These are phyloP conservation scores for Lethocerus indicus DNA, from an alignment of 1,140 invertebrate species.

Conservation along the genomic window DNA sequence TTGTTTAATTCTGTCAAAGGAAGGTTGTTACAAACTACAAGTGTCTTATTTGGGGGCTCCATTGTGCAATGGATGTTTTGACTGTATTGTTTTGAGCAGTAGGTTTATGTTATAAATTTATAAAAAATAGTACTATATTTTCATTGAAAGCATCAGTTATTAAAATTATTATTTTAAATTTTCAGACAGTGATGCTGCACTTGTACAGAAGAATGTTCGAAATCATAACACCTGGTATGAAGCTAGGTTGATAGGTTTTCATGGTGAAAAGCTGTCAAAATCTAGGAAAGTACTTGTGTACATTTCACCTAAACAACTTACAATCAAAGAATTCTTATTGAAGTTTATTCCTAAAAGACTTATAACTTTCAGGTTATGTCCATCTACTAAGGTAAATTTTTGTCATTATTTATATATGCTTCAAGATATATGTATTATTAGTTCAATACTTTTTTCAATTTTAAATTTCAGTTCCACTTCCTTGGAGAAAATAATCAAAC, in stretches of 20 bases:
- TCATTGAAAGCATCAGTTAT: background rate
- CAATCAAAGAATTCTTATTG: slow-evolving; percentile 80
- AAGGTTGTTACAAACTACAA: slow-evolving; percentile 66
- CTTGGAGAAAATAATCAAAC: slow-evolving; percentile 26
- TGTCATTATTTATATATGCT: background rate
- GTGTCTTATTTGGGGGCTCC: slow-evolving; percentile 59
- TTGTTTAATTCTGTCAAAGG: slow-evolving; percentile 44
- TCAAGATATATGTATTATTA: background rate
- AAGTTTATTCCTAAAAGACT: slow-evolving; percentile 84
- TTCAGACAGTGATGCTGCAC: slow-evolving; percentile 57
- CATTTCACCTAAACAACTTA: slow-evolving; percentile 73
- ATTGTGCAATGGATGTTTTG: slow-evolving; percentile 79
- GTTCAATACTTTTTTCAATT: background rate
- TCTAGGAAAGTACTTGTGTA: slow-evolving; percentile 77
- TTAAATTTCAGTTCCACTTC: slow-evolving; percentile 39
- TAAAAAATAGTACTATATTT: background rate
- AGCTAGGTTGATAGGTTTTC: slow-evolving; percentile 57
- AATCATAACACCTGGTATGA: slow-evolving; percentile 75
- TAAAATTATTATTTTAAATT: slow-evolving; percentile 13
- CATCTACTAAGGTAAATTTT: slow-evolving; percentile 61
- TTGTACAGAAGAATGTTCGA: slow-evolving; percentile 76
- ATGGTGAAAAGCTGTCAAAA: slow-evolving; percentile 45
- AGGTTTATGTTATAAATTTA: slow-evolving; percentile 25
- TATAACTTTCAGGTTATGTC: slow-evolving; percentile 82
- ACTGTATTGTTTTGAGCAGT: slow-evolving; percentile 81